Evolutionary conservation across 2,797 vertebrate genomes (phyloP).

Genomic region (Tragelaphus oryx): DNA sequence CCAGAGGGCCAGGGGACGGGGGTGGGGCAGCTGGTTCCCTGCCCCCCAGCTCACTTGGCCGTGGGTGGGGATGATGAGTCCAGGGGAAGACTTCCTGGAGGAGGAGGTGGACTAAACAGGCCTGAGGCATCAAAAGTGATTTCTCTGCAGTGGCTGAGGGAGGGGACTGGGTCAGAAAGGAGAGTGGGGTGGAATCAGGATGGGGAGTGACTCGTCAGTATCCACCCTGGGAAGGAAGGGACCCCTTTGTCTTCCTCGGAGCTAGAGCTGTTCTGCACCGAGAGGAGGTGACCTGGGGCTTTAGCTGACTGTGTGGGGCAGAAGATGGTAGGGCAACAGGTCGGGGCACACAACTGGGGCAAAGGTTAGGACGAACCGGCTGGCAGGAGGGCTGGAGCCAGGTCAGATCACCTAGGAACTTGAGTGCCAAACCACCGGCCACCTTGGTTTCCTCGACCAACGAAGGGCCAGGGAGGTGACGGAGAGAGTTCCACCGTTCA

Average conservation of each 20-base stretch:
- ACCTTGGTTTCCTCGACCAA: background rate
- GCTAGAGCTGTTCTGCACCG: background rate
- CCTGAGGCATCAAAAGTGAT: background rate
- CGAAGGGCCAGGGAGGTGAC: background rate
- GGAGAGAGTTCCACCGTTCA: background rate
- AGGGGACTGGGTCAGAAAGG: background rate
- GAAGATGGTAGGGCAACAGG: background rate
- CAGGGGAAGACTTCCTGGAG: background rate
- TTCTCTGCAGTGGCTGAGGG: background rate
- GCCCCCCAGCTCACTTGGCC: background rate
- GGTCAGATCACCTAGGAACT: background rate
- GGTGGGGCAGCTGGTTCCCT: background rate
- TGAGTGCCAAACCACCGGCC: background rate
- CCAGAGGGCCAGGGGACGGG: no score
- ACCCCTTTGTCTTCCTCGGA: background rate
- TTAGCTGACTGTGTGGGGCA: background rate
- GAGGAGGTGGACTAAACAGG: background rate
- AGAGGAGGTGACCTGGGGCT: background rate
- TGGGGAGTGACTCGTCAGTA: background rate
- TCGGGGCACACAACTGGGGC: background rate
- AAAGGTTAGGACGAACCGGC: background rate
- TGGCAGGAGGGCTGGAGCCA: background rate
- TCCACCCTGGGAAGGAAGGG: background rate
- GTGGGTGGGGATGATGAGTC: background rate
- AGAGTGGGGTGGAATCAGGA: background rate